A percentile compares a stretch with the other conserved stretches of the same genome.
phyloP scores from a whole-genome alignment of 2,797 vertebrate species.

The Amphiprion clarkii region DNA sequence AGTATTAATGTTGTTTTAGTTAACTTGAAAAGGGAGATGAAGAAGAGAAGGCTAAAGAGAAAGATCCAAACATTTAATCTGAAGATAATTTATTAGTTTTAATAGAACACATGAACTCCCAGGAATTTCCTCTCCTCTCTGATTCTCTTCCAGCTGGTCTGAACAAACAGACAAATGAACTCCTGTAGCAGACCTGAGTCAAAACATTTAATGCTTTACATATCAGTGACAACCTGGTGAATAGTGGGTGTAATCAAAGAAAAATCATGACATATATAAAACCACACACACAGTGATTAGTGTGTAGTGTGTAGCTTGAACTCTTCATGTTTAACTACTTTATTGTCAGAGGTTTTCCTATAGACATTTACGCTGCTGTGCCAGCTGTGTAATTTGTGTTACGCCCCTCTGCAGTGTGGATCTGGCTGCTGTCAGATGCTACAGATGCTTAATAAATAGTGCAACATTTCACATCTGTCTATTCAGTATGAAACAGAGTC shows the following conservation, averaged over 20 bases:
- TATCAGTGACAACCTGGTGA: not conserved
- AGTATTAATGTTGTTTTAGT: constrained; percentile 31
- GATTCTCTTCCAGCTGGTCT: constrained; percentile 10
- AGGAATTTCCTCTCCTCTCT: constrained; percentile 19
- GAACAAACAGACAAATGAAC: constrained; percentile 23
- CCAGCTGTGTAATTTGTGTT: not conserved
- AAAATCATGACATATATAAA: not conserved
- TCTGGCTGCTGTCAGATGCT: not conserved
- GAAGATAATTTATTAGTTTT: constrained; percentile 34
- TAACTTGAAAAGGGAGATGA: constrained; percentile 19
- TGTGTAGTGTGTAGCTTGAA: not conserved
- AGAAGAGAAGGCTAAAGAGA: not conserved
- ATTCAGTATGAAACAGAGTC: not conserved
- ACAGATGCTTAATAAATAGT: not conserved
- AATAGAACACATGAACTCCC: constrained; percentile 17
- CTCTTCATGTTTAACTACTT: not conserved
- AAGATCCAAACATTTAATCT: constrained; percentile 1
- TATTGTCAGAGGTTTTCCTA: not conserved
- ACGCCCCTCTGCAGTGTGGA: not conserved
- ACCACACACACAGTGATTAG: not conserved
- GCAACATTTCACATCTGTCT: not conserved
- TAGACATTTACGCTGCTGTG: not conserved
- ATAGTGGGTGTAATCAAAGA: constrained; percentile 1
- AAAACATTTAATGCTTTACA: not conserved
- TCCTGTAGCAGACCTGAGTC: constrained; percentile 3